A percentile compares a stretch with the other conserved stretches of the same genome.
These are phyloP conservation scores for Ceuthmochares aereus DNA, from an alignment of 2,113 vertebrate genomes.

Conservation along the genomic window DNA sequence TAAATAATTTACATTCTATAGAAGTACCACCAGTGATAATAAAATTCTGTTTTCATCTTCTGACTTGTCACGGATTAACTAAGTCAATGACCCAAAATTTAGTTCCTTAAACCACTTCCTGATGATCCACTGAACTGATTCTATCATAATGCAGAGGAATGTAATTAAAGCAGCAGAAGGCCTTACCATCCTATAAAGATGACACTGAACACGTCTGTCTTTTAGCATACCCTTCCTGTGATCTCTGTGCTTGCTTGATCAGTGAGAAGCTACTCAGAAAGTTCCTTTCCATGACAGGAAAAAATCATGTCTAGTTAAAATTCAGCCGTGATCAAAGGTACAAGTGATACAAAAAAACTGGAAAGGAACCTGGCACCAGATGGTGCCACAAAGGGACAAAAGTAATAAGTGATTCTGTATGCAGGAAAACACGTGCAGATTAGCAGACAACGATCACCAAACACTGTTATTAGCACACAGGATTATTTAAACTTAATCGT, in stretches of 20 bases:
- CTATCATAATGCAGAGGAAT: not conserved
- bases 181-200: not conserved
- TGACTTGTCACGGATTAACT: constrained; percentile 9
- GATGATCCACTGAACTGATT: constrained; percentile 1
- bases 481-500: constrained; percentile 11
- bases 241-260: not conserved
- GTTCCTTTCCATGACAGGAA: constrained; percentile 6
- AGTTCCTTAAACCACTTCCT: not conserved
- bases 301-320: constrained; percentile 38
- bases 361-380: constrained; percentile 15
- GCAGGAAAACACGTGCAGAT: not conserved
- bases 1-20: not conserved
- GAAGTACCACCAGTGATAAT: not conserved
- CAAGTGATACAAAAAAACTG: not conserved
- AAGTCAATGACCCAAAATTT: constrained; percentile 28
- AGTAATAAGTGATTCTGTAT: not conserved
- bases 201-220: not conserved
- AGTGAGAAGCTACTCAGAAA: not conserved
- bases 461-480: not conserved
- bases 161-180: not conserved
- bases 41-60: constrained; percentile 29
- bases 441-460: not conserved
- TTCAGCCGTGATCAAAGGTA: constrained; percentile 40
- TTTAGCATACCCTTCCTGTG: not conserved
- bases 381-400: constrained; percentile 7